Evolutionary conservation across 2,113 vertebrate species (phyloP).

Genomic region (Arizona elegans): DNA sequence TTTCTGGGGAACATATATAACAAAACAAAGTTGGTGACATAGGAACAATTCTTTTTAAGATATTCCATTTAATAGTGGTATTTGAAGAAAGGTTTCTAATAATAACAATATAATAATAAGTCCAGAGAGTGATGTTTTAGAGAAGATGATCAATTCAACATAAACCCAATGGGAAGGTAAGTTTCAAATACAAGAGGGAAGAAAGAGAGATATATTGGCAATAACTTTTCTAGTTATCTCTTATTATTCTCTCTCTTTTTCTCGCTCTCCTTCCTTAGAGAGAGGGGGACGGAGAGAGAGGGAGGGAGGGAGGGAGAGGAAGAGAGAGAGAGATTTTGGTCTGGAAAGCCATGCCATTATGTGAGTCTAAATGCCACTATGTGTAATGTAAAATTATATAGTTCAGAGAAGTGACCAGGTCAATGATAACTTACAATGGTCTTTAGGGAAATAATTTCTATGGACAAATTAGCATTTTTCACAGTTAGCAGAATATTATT

Average conservation of each 20-base stretch:
- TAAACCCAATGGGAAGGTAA: neutral
- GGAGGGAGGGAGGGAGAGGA: too few species aligned
- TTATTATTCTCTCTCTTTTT: neutral
- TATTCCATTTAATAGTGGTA: neutral
- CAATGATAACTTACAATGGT: neutral
- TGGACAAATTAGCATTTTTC: neutral
- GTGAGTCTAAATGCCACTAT: neutral
- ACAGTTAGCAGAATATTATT: neutral
- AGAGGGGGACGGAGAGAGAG: too few species aligned
- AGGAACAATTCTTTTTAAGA: neutral
- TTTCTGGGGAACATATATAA: neutral
- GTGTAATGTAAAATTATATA: neutral
- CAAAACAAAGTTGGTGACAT: neutral
- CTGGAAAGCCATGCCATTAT: neutral
- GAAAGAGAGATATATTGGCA: neutral
- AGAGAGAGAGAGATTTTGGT: neutral
- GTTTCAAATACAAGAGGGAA: neutral
- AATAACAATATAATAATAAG: neutral
- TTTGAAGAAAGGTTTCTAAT: neutral
- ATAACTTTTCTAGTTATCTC: neutral
- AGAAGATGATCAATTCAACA: neutral
- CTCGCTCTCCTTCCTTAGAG: neutral
- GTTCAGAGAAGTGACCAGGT: neutral
- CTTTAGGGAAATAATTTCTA: neutral
- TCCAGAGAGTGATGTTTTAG: neutral